phyloP scores from a whole-genome alignment of 2,113 vertebrate species.

The Eolophus roseicapilla region DNA sequence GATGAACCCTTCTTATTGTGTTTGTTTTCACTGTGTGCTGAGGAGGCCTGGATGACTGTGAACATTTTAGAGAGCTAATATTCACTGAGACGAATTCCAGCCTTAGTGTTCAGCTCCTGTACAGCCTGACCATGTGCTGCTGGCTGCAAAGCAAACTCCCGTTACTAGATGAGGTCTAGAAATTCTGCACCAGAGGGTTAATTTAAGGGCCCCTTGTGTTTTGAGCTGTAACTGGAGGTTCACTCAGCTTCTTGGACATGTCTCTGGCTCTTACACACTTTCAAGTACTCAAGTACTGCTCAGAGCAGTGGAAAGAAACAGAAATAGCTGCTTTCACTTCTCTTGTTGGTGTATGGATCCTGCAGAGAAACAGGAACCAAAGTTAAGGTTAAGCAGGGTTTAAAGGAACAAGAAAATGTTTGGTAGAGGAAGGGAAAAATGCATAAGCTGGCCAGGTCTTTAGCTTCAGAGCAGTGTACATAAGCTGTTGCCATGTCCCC shows the following conservation, averaged over 20 bases:
- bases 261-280: not conserved
- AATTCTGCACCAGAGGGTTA: not conserved
- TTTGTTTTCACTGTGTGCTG: not conserved
- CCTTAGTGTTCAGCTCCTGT: not conserved
- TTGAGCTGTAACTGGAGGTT: not conserved
- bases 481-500: not conserved
- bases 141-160: not conserved
- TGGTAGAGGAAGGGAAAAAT: conserved; percentile 11
- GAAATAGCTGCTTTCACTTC: conserved; percentile 47
- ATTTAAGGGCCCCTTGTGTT: not conserved
- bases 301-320: conserved; percentile 4
- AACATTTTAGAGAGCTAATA: not conserved
- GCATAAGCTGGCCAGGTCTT: not conserved
- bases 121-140: not conserved
- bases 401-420: conserved; percentile 48
- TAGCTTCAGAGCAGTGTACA: not conserved
- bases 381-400: conserved; percentile 33
- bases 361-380: conserved; percentile 49
- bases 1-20: not conserved
- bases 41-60: not conserved
- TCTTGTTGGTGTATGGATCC: not conserved
- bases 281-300: not conserved
- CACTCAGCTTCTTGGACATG: not conserved
- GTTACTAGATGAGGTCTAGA: not conserved
- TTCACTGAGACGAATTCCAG: not conserved